Conservation (phyloP, 2,113 vertebrate genomes). For the Cottus gobio region DNA sequence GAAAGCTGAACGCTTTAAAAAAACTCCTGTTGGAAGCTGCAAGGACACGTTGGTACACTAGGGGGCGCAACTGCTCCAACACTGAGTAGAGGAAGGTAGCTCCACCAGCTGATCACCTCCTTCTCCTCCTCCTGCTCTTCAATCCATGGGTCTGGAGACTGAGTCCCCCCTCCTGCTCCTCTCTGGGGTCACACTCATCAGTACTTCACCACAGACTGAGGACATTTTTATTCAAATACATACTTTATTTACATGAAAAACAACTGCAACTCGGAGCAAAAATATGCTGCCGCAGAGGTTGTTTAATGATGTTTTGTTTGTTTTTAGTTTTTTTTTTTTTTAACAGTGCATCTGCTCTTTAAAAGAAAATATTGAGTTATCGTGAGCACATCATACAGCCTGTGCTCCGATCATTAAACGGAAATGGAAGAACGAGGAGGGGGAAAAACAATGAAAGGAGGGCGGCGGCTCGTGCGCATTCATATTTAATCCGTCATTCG, state of each 20-base stretch:
- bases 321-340: slow-evolving; percentile 34
- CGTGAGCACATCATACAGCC: slow-evolving; percentile 39
- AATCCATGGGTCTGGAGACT: slow-evolving; percentile 28
- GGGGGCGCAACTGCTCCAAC: slow-evolving; percentile 68
- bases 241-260: slow-evolving; percentile 52
- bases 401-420: slow-evolving; percentile 37
- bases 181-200: slow-evolving; percentile 31
- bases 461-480: slow-evolving; percentile 59
- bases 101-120: slow-evolving; percentile 20
- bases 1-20: background rate
- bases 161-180: slow-evolving; percentile 3
- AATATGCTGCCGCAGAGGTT: slow-evolving; percentile 59
- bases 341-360: slow-evolving; percentile 67
- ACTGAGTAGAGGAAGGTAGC: slow-evolving; percentile 12
- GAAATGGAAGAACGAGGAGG: slow-evolving; percentile 16
- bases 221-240: slow-evolving; percentile 52
- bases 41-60: slow-evolving; percentile 45
- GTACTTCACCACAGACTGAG: background rate
- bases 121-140: background rate
- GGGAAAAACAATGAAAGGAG: slow-evolving; percentile 6
- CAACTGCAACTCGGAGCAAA: slow-evolving; percentile 39
- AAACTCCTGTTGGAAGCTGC: slow-evolving; percentile 5
- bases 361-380: slow-evolving; percentile 42
- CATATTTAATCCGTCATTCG: slow-evolving; percentile 73
- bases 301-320: slow-evolving; percentile 63